Evolutionary conservation across 2,113 vertebrate genomes (phyloP).

Genomic region (Nannospalax galili): DNA sequence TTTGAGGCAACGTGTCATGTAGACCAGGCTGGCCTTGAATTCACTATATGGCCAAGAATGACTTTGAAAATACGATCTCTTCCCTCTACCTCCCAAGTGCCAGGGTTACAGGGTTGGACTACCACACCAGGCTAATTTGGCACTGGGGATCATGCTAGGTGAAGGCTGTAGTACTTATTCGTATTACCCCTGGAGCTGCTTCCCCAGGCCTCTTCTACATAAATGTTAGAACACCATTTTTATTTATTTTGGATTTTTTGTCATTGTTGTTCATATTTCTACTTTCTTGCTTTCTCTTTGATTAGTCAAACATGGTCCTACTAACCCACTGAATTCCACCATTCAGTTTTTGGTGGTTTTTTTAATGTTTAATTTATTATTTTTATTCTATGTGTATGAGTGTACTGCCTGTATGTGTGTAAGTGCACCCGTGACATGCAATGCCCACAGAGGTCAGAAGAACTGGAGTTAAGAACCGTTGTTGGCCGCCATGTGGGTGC

Average conservation of each 20-base stretch:
- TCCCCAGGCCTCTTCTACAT: background rate
- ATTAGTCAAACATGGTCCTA: background rate
- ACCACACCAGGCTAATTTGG: background rate
- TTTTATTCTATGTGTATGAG: no score
- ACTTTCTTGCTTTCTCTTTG: background rate
- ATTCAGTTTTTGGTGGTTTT: no score
- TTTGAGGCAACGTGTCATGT: background rate
- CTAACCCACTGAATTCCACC: constrained; percentile 12
- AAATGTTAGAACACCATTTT: background rate
- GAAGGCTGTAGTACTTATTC: background rate
- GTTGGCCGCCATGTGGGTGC: no score
- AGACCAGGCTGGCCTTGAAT: background rate
- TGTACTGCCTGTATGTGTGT: no score
- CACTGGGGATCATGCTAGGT: background rate
- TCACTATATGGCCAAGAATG: background rate
- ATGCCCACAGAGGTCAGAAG: no score
- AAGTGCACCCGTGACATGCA: no score
- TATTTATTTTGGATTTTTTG: background rate
- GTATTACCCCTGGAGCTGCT: background rate
- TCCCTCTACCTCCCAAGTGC: background rate
- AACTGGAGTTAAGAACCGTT: no score
- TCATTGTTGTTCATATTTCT: background rate
- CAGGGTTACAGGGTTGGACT: background rate
- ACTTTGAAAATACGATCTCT: background rate
- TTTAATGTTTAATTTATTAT: no score